Conservation (phyloP, 2,113 vertebrate genomes). For the Telmatochromis brichardi region DNA sequence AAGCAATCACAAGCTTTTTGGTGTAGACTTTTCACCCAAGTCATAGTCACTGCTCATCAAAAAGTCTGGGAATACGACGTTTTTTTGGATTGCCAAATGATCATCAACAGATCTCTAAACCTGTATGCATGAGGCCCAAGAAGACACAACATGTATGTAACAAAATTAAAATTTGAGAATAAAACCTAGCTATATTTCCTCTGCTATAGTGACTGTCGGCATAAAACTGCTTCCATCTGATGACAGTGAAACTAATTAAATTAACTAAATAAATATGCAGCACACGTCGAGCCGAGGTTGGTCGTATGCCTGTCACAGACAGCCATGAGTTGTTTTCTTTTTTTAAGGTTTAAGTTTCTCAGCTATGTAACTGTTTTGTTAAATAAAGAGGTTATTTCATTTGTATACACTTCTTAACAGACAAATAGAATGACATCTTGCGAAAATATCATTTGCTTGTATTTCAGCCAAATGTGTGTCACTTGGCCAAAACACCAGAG, state of each 20-base stretch:
- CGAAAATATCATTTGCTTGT: neutral
- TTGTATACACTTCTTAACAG: neutral
- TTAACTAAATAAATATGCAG: neutral
- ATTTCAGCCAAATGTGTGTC: neutral
- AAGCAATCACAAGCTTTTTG: neutral
- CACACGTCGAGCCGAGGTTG: neutral
- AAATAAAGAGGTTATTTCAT: neutral
- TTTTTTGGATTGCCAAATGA: neutral
- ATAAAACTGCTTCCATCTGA: neutral
- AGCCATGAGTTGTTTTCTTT: neutral
- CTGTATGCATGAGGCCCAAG: neutral
- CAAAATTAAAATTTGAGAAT: neutral
- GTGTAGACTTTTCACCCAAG: neutral
- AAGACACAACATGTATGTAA: neutral
- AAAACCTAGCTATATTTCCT: neutral
- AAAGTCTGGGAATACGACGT: neutral
- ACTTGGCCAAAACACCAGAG: neutral
- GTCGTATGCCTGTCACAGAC: neutral
- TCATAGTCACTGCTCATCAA: neutral
- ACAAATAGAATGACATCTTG: neutral
- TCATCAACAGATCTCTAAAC: neutral
- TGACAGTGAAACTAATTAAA: neutral
- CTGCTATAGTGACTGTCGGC: neutral
- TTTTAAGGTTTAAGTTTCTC: neutral
- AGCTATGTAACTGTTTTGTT: neutral